Conservation (phyloP, 2,888 invertebrate species). For the Silvanus unidentatus region DNA sequence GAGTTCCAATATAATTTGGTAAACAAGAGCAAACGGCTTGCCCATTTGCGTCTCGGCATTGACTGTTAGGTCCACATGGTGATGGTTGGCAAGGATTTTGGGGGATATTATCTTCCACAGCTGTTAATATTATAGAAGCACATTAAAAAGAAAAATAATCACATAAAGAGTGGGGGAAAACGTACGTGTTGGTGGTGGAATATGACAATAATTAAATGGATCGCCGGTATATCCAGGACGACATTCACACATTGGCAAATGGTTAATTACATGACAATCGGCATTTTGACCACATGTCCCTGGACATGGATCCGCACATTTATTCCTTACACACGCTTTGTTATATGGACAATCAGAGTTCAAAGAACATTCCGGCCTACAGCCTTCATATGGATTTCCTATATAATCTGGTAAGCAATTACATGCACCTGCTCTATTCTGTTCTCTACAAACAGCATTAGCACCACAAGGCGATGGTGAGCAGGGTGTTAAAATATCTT, state of each 20-base stretch:
- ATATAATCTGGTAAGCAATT: constrained; percentile 64
- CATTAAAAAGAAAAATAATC: constrained; percentile 10
- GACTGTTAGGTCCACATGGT: constrained; percentile 74
- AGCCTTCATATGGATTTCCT: constrained; percentile 73
- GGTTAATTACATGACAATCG: constrained; percentile 68
- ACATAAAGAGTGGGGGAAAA: constrained; percentile 47
- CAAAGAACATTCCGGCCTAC: constrained; percentile 67
- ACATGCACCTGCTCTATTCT: constrained; percentile 62
- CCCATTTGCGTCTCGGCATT: constrained; percentile 63
- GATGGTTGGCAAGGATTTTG: constrained; percentile 45
- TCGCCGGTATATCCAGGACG: constrained; percentile 62
- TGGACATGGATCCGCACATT: constrained; percentile 73
- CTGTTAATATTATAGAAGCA: too few relatives aligned
- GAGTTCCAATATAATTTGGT: constrained; percentile 65
- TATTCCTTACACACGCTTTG: constrained; percentile 64
- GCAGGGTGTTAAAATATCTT: constrained; percentile 55
- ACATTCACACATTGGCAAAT: constrained; percentile 65
- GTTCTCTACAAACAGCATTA: constrained; percentile 66
- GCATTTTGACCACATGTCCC: constrained; percentile 73
- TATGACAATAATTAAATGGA: constrained; percentile 33
- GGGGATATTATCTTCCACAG: constrained; percentile 46
- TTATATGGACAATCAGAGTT: constrained; percentile 68
- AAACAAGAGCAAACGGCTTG: constrained; percentile 73
- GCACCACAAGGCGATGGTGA: constrained; percentile 72
- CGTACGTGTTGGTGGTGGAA: constrained; percentile 30